Base-by-base conservation (phyloP, 2,113 vertebrate genomes). In the Bujurquina vittata region DNA sequence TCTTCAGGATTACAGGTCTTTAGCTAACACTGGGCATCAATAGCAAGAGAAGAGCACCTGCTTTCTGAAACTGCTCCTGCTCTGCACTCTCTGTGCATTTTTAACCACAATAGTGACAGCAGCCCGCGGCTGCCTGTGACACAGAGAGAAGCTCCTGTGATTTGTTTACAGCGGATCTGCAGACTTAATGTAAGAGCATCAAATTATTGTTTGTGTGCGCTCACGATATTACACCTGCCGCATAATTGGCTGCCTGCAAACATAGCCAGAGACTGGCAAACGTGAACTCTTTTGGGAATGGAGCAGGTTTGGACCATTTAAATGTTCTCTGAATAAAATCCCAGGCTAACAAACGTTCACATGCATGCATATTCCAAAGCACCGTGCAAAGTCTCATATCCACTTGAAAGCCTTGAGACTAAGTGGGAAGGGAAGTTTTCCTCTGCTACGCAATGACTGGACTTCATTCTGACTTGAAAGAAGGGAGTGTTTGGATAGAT, bases 201-300 rank as follows among this genome's bases (percentile, higher is more conserved):
- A 83, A 69, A 92, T 91, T 82, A 89, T 20, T 79, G 67, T 63
- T 54, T 77, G 57, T 33, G 65, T 23, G 86, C 54, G 77, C n/a
- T 79, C 57, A 56, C 35, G 79, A 84, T 79, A 79, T 78, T 78
- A 80, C 46, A 89, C 74, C 83, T 87, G 75, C 79, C 14, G 26
- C 85, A 33, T 85, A 87, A 88, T 86, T 84, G 81, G 77, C 77
- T 67, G 43, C 29, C 43, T 58, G 60, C 40, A 77, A 89, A 87
- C 55, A 46, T 12, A 86, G n/a, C 26, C 12, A 3, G 69, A 80
- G 56, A 78, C 55, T 8, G 54, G 77, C 26, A 78, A 72, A 67
- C 20, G 49, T 55, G 72, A 60, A 55, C 11, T 58, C 87, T 77
- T 62, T 5, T 33, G 80, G 90, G 80, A 84, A 43, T 3, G 11